Evolutionary conservation across 2,888 invertebrate genomes (phyloP), one percentile per base, ranked within the genome.

Genomic region (Syrista parreyssii): DNA sequence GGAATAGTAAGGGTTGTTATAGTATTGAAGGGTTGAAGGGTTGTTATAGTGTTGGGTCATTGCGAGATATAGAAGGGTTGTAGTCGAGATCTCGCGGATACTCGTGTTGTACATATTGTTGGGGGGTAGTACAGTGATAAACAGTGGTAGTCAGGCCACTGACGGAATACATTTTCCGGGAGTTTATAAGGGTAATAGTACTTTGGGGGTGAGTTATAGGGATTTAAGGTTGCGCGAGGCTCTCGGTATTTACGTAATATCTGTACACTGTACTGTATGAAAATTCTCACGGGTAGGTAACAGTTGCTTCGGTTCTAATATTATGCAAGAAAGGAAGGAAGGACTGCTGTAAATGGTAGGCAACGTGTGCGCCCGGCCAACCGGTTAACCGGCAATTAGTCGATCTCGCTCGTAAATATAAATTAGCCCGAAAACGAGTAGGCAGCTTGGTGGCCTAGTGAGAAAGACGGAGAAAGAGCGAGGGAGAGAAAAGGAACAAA

Each of bases 371-470:
- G 75, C 71, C n/a, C 78, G 68, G 68, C 75, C 78, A 75, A 78
- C 76, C 78, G 76, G 90, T 91, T 89, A 91, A 91, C 91, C 91
- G 91, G 91, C 91, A 91, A 91, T 91, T 91, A 91, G 87, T 88
- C 89, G 90, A 91, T 91, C 88, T 87, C 86, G 84, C 85, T 87
- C 81, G 89, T 89, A 88, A 89, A 90, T 91, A 90, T 90, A 90
- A 91, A 91, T 91, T 91, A 91, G 88, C 86, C 87, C 81, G 81
- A 83, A 77, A 80, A 79, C 82, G 83, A 84, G 82, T 82, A 77
- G 80, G 79, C 81, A 88, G 87, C 85, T 88, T 84, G 89, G 88
- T 86, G 87, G 87, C 88, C 85, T 32, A 33, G 71, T 6, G 71
- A 71, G 71, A 12, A 2, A 55, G 40, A 55, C 40, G 9, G 23